Evolutionary conservation across 2,113 vertebrate genomes (phyloP), one percentile per base, ranked within the genome.

Genomic region (Prunella fulvescens): DNA sequence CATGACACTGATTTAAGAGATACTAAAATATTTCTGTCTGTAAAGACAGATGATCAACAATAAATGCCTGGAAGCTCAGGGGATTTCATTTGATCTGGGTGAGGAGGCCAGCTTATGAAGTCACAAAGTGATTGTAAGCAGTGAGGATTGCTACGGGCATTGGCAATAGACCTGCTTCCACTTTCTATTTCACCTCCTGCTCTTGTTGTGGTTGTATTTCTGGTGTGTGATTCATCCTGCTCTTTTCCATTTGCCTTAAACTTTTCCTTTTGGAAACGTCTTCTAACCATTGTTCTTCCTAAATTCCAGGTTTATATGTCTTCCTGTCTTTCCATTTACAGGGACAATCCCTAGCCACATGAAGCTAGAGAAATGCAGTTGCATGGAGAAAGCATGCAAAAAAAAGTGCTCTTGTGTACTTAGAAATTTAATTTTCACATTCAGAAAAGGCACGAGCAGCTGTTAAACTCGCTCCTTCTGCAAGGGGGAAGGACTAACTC

Each of bases 191-290:
- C 29, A 53, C n/a, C 60, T 65, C 37, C 58, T 81, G 33, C 51
- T 62, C 42, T 76, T 88, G 15, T 58, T 40, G 11, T 48, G 42
- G 19, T 48, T 18, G 1, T 47, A 3, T 2, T 73, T 78, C 60
- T 71, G 50, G 33, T 24, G 24, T 22, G 7, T 57, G 65, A 54
- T 50, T 85, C 50, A 10, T 40, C 6, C 15, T 66, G 9, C 14
- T 92, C 65, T 57, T 84, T 92, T 79, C n/a, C 61, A 50, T n/a
- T 86, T 45, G 24, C 42, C 79, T 88, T 57, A 50, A 61, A 51
- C n/a, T 51, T 40, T 58, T 84, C 62, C 56, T 90, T 70, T 73
- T 60, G 73, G 57, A 92, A 83, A 73, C 29, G 37, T 47, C 19
- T 17, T 78, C 14, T 81, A 64, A 35, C 16, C 31, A 48, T 65